These are phyloP conservation scores for Blomia tropicalis DNA, from an alignment of 2,888 invertebrate species.

Conservation along the genomic window DNA sequence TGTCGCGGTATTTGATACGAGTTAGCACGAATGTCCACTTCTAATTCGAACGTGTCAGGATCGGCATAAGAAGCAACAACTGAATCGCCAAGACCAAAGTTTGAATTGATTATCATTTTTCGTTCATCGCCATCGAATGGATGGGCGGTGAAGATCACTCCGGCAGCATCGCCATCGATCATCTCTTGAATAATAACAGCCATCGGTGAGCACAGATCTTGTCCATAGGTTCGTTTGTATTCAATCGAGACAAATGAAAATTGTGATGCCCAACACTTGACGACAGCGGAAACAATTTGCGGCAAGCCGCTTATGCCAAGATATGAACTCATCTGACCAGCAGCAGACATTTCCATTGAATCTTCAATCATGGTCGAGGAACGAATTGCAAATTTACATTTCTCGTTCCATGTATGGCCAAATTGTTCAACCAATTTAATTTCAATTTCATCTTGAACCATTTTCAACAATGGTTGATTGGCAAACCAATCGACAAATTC, in stretches of 20 bases:
- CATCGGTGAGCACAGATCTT: conserved; percentile 50
- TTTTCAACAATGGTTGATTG: background rate
- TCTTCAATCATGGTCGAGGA: conserved; percentile 25
- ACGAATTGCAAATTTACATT: conserved; percentile 17
- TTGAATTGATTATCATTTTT: conserved; percentile 54
- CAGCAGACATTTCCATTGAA: conserved; percentile 25
- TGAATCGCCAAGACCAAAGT: conserved; percentile 55
- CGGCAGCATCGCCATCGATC: conserved; percentile 48
- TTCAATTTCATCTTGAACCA: background rate
- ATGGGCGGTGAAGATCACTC: conserved; percentile 65
- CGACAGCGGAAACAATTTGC: background rate
- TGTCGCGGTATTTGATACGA: background rate
- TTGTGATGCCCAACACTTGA: conserved; percentile 44
- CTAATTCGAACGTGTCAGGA: conserved; percentile 34
- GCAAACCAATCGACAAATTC: background rate
- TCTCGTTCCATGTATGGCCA: background rate
- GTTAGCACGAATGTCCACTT: conserved; percentile 25
- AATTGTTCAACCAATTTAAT: background rate
- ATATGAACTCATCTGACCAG: conserved; percentile 24
- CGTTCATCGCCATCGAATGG: conserved; percentile 54
- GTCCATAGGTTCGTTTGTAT: conserved; percentile 61
- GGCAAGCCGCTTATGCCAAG: conserved; percentile 12
- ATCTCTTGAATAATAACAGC: conserved; percentile 65
- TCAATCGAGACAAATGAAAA: conserved; percentile 57
- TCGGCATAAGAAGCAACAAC: conserved; percentile 18